These are phyloP conservation scores for Ctenopoma multispine DNA, from an alignment of 2,797 vertebrate species.

Conservation along the genomic window DNA sequence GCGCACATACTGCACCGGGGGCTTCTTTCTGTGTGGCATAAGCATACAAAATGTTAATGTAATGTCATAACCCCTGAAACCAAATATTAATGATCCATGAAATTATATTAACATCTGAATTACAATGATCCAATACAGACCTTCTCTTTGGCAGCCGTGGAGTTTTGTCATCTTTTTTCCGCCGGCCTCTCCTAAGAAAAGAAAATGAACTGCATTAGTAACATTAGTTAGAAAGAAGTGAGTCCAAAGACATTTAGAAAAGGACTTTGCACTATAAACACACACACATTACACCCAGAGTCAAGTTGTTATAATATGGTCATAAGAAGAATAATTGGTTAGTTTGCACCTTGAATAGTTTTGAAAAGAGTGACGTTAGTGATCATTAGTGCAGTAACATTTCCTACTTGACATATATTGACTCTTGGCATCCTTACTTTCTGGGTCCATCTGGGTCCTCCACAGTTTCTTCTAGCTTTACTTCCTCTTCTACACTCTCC, in stretches of 20 bases:
- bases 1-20: conserved; percentile 97
- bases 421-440: conserved; percentile 86
- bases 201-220: neutral
- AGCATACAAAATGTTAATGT: neutral
- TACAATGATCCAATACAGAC: conserved; percentile 44
- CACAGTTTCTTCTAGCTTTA: conserved; percentile 88
- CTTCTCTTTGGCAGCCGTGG: conserved; percentile 95
- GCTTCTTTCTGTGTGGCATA: conserved; percentile 90
- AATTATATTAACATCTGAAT: neutral
- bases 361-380: no score
- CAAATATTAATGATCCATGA: neutral
- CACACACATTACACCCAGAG: neutral
- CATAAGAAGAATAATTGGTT: neutral
- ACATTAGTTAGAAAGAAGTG: no score
- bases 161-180: conserved; percentile 98
- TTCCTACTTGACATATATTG: neutral
- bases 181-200: conserved; percentile 89
- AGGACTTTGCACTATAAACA: neutral
- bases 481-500: conserved; percentile 78
- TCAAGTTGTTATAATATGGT: neutral
- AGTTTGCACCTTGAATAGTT: neutral
- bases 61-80: conserved; percentile 4
- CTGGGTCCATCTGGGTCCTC: conserved; percentile 92
- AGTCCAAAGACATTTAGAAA: neutral
- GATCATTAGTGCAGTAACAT: no score